Evolutionary conservation across 2,888 invertebrate species (phyloP).

Genomic region (Netelia melanura): DNA sequence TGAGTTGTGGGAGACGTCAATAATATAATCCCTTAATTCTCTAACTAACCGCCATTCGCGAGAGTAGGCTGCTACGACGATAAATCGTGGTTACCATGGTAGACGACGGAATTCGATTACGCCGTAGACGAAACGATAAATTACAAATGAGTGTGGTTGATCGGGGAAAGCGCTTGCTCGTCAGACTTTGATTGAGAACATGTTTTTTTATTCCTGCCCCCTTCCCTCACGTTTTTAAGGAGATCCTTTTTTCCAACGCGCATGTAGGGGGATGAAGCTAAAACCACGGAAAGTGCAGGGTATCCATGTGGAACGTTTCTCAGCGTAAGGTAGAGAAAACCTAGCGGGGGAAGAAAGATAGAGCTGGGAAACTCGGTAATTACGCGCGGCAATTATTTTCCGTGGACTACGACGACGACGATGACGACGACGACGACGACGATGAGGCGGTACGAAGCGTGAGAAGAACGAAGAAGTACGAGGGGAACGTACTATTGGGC

Average conservation of each 20-base stretch:
- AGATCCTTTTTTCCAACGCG: slow-evolving; percentile 6
- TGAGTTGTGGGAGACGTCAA: too few relatives aligned
- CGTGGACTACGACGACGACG: slow-evolving; percentile 64
- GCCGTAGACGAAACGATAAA: slow-evolving; percentile 40
- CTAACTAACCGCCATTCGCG: too few relatives aligned
- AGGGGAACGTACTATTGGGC: slow-evolving; percentile 18
- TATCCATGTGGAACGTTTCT: slow-evolving; percentile 34
- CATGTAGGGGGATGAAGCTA: not conserved
- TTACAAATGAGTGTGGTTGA: slow-evolving; percentile 51
- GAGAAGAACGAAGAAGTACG: slow-evolving; percentile 38
- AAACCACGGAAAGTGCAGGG: slow-evolving; percentile 39
- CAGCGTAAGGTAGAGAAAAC: slow-evolving; percentile 25
- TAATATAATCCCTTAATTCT: too few relatives aligned
- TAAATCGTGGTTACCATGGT: not conserved
- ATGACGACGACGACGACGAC: slow-evolving; percentile 52
- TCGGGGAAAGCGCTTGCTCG: slow-evolving; percentile 52
- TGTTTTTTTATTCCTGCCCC: not conserved
- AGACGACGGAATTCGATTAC: slow-evolving; percentile 47
- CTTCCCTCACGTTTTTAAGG: not conserved
- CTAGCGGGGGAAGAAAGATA: slow-evolving; percentile 32
- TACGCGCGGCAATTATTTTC: slow-evolving; percentile 79
- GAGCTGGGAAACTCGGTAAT: slow-evolving; percentile 75
- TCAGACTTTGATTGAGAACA: slow-evolving; percentile 48
- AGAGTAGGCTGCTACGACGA: not conserved
- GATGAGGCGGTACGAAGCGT: slow-evolving; percentile 19